Conservation (phyloP, 2,797 vertebrate genomes). For the Hydrocynus forskahlii region DNA sequence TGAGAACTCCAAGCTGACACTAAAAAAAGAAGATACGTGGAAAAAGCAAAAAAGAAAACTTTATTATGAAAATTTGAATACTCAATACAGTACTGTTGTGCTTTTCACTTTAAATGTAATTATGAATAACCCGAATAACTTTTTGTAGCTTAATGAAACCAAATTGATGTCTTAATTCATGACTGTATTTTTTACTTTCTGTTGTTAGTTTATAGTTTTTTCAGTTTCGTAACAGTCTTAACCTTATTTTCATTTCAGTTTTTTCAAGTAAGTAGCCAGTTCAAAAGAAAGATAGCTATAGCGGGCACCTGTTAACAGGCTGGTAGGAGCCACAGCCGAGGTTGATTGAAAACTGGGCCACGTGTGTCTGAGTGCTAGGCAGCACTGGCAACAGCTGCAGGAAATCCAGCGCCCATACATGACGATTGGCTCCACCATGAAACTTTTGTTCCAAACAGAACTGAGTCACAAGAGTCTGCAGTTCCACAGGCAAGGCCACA, state of each 20-base stretch:
- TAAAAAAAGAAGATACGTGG: conserved; percentile 57
- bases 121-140: too few relatives aligned
- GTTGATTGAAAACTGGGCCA: conserved; percentile 97
- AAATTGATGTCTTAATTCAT: neutral
- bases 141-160: neutral
- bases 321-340: conserved; percentile 97
- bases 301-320: conserved; percentile 90
- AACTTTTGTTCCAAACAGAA: conserved; percentile 93
- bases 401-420: conserved; percentile 95
- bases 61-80: neutral
- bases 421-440: conserved; percentile 84
- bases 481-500: conserved; percentile 86
- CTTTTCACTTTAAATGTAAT: too few relatives aligned
- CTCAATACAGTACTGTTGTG: too few relatives aligned
- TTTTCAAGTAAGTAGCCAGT: neutral
- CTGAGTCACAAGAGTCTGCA: conserved; percentile 90
- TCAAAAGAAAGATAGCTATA: neutral
- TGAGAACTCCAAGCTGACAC: conserved; percentile 94
- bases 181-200: neutral
- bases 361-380: conserved; percentile 89
- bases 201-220: too few relatives aligned
- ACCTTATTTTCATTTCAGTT: neutral
- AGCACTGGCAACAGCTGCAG: conserved; percentile 93
- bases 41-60: neutral
- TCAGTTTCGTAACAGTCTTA: neutral